These are phyloP conservation scores for Anoplopoma fimbria DNA, from an alignment of 2,113 vertebrate genomes.

Conservation along the genomic window DNA sequence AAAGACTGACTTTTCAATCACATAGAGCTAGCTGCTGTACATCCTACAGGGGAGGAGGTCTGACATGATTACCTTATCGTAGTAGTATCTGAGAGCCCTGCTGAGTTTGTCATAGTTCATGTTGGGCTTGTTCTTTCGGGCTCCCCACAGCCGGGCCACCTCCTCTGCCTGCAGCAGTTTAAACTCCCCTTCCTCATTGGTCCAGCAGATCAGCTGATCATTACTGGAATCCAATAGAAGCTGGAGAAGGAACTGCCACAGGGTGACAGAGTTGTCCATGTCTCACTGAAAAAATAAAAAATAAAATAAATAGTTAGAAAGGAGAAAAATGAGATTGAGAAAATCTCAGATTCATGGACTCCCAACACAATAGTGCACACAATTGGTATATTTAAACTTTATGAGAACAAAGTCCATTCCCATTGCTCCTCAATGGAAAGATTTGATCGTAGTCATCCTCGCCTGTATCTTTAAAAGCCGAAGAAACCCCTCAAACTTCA, in stretches of 20 bases:
- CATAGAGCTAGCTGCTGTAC: background rate
- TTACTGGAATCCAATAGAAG: slow-evolving; percentile 93
- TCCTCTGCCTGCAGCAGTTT: slow-evolving; percentile 98
- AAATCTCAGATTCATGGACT: background rate
- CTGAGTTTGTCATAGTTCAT: slow-evolving; percentile 99
- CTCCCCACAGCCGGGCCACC: slow-evolving; percentile 97
- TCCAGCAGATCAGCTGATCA: slow-evolving; percentile 96
- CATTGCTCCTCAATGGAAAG: background rate
- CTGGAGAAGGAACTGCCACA: slow-evolving; percentile 99
- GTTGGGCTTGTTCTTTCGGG: slow-evolving; percentile 97
- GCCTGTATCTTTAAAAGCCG: background rate
- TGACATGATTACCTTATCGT: slow-evolving; percentile 89
- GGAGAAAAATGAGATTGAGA: background rate
- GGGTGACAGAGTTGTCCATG: slow-evolving; percentile 98
- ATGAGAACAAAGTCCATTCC: background rate
- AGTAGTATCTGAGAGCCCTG: slow-evolving; percentile 98
- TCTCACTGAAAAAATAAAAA: slow-evolving; percentile 74
- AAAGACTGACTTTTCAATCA: background rate
- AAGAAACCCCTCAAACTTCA: background rate
- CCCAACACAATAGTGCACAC: background rate
- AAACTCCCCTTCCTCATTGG: slow-evolving; percentile 95
- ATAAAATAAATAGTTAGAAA: background rate
- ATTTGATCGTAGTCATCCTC: background rate
- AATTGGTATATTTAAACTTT: background rate
- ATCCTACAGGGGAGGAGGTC: background rate